Conservation (phyloP, 1,140 invertebrate genomes). For the Hypothenemus hampei region DNA sequence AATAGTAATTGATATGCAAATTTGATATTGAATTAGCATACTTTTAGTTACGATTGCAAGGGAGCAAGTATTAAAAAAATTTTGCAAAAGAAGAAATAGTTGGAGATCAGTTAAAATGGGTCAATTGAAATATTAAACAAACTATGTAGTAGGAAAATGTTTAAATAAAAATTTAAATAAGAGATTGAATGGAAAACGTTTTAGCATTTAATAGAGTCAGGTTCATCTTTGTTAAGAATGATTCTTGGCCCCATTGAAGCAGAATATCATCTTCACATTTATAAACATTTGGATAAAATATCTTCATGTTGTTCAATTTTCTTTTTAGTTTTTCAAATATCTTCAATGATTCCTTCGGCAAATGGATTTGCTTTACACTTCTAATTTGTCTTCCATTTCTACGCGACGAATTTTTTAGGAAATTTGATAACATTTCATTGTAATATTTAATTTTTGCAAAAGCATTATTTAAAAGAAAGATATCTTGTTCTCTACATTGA, state of each 20-base stretch:
- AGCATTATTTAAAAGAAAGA: slow-evolving; percentile 15
- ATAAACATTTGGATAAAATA: slow-evolving; percentile 20
- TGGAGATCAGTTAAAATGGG: too few relatives aligned
- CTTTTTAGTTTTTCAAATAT: slow-evolving; percentile 11
- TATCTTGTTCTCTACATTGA: slow-evolving; percentile 13
- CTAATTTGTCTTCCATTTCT: background rate
- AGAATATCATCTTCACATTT: slow-evolving; percentile 10
- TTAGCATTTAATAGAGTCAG: slow-evolving; percentile 2
- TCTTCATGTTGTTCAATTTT: slow-evolving; percentile 17
- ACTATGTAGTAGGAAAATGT: too few relatives aligned
- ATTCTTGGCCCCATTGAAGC: slow-evolving; percentile 11
- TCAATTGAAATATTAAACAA: too few relatives aligned
- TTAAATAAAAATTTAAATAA: slow-evolving; percentile 7
- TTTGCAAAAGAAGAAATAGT: too few relatives aligned
- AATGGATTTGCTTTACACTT: slow-evolving; percentile 4
- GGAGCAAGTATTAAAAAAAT: too few relatives aligned
- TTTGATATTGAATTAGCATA: too few relatives aligned
- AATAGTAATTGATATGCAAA: too few relatives aligned
- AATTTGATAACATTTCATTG: too few relatives aligned
- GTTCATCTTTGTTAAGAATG: slow-evolving; percentile 13
- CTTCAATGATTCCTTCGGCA: slow-evolving; percentile 10
- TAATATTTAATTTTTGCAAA: slow-evolving; percentile 14
- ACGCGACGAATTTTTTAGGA: background rate
- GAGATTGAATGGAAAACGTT: background rate
- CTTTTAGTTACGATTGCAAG: too few relatives aligned